Base-by-base conservation (phyloP, 2,113 vertebrate species). In the Cephalopholis sonnerati region DNA sequence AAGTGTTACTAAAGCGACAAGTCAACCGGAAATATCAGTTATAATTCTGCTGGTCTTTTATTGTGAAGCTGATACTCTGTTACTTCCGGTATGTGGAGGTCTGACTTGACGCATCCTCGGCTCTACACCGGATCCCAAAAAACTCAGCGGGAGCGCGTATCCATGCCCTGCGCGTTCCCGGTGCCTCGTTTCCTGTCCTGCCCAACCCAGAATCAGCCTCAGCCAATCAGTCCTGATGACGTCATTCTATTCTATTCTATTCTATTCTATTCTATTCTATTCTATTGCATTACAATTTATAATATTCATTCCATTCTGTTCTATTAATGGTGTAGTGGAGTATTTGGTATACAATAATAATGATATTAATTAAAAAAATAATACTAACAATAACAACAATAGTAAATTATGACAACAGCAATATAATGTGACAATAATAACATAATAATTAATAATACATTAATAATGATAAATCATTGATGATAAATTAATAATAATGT, bases 121-220 rank as follows among this genome's bases (percentile, higher is more conserved):
- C 48, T 39, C 41, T 3, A 55, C n/a, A 61, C 76, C 70, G 62
- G 81, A 92, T 91, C 82, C 92, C 80, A 76, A 89, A 92, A 90
- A 89, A 74, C 29, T 76, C 88, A 54, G 64, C 80, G 85, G 83
- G 87, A 75, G 81, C 90, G 85, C 76, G 81, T 1, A 85, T 89
- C 83, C 78, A 74, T 77, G 57, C 59, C 75, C 66, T 84, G 85
- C 90, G 87, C 91, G 90, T 29, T 74, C 91, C 75, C 81, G 86
- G 20, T 22, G 32, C 64, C 81, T 81, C 46, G 74, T 86, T 91
- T 92, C 92, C 89, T 87, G 87, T 89, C 81, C 82, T 79, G 84
- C 90, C 84, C 89, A 88, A 78, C 83, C 81, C 77, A 80, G 71
- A 87, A 86, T 76, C 59, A 77, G 65, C 70, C 25, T 64, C 41